phyloP scores from a whole-genome alignment of 2,113 vertebrate species.

The Rhea americana region DNA sequence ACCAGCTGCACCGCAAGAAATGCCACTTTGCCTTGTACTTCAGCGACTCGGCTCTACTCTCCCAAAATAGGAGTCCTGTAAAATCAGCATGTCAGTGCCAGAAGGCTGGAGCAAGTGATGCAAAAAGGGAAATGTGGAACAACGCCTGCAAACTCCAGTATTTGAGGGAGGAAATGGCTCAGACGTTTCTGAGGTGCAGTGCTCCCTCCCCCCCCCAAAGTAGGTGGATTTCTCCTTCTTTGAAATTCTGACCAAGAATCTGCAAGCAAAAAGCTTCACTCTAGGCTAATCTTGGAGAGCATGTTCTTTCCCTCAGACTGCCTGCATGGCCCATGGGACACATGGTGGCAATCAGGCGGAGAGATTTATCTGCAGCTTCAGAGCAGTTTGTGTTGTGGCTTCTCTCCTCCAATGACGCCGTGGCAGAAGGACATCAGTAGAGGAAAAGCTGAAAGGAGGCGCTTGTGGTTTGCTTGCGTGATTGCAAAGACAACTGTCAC shows the following conservation, averaged over 20 bases:
- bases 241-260: neutral
- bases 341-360: fast-evolving
- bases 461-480: too few relatives aligned
- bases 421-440: neutral
- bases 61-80: neutral
- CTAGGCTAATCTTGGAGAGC: neutral
- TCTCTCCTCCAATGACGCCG: neutral
- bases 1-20: neutral
- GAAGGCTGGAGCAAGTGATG: neutral
- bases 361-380: neutral
- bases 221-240: too few relatives aligned
- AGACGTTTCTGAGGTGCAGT: neutral
- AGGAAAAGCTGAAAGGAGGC: neutral
- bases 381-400: neutral
- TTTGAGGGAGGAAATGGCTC: neutral
- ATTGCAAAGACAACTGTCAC: neutral
- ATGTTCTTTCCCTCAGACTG: neutral
- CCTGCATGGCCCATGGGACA: fast-evolving
- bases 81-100: neutral
- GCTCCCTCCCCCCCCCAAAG: neutral
- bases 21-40: fast-evolving
- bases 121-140: neutral
- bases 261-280: neutral
- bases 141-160: too few relatives aligned
- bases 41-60: neutral